Base-by-base conservation (phyloP, 2,797 vertebrate genomes). In the Denticeps clupeoides region DNA sequence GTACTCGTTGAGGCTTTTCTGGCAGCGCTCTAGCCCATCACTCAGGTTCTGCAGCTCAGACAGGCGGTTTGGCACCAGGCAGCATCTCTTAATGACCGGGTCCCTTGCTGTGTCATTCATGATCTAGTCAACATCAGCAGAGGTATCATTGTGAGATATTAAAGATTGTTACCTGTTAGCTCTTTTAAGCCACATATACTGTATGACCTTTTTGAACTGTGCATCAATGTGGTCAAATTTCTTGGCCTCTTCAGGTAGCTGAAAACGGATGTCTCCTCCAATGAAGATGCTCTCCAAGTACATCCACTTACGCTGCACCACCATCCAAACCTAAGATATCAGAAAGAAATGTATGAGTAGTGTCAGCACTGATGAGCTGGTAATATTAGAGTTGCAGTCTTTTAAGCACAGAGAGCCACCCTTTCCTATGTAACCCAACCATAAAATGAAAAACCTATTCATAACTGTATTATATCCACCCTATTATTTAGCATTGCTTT, bases 271-370 rank as follows among this genome's bases (percentile, higher is more conserved):
- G 60, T 99, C 94, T 40, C 83, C 90, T n/a, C 87, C 82, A 4
- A 89, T 87, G 64, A 98, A 99, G 55, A 99, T 97, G 69, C 87
- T 96, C 64, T 96, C 93, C 41, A 99, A 70, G 60, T 97, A 97
- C 86, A 98, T 95, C 95, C 95, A 98, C 74, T 98, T 99, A 3
- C 89, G 79, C 68, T 99, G 95, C 21, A 94, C 93, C 13, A 87
- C 59, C 81, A 90, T 68, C 91, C 91, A 96, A 27, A 96, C 79
- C 95, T 99, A 65, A n/a, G 12, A 42, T 18, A 27, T 11, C 3
- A 32, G 13, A 4, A 7, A 2, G n/a, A 41, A 21, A 10, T n/a
- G 12, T 8, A n/a, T n/a, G n/a, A n/a, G n/a, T n/a, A n/a, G n/a
- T n/a, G n/a, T n/a, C n/a, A n/a, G n/a, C n/a, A n/a, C n/a, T n/a